Conservation (phyloP, 2,888 invertebrate genomes). For the Coenonympha glycerion region DNA sequence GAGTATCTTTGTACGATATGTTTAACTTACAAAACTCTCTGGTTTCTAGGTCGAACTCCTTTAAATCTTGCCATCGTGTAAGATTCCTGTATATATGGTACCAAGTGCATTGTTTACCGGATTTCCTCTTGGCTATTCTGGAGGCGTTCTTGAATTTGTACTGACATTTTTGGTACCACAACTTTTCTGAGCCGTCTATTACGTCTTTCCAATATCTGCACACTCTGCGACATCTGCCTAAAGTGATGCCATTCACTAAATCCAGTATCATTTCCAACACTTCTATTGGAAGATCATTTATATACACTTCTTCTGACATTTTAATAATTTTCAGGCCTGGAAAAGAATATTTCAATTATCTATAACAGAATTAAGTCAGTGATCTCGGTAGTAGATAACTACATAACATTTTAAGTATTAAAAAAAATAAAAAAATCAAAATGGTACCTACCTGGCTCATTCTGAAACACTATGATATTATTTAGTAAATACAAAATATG, state of each 20-base stretch:
- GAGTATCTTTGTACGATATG: conserved; percentile 47
- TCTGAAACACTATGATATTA: too few species aligned
- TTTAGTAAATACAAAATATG: too few species aligned
- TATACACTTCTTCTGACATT: conserved; percentile 34
- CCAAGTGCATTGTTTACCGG: conserved; percentile 48
- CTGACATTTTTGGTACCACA: conserved; percentile 52
- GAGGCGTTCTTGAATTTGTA: conserved; percentile 49
- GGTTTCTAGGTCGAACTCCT: conserved; percentile 35
- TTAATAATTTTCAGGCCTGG: not conserved
- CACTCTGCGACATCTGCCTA: conserved; percentile 52
- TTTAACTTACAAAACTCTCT: conserved; percentile 56
- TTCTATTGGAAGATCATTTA: conserved; percentile 49
- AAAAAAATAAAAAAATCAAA: too few species aligned
- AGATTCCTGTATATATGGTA: conserved; percentile 57
- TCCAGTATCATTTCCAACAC: conserved; percentile 52
- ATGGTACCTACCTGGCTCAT: too few species aligned
- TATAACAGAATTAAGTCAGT: not conserved
- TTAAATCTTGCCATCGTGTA: conserved; percentile 45
- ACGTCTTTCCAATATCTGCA: conserved; percentile 51
- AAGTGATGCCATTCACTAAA: conserved; percentile 45
- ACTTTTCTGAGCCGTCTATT: conserved; percentile 44
- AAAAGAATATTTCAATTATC: not conserved
- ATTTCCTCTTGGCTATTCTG: conserved; percentile 51
- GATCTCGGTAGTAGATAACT: too few species aligned
- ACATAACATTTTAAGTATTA: too few species aligned